Base-by-base conservation (phyloP, 1,140 invertebrate genomes). In the Musca domestica region DNA sequence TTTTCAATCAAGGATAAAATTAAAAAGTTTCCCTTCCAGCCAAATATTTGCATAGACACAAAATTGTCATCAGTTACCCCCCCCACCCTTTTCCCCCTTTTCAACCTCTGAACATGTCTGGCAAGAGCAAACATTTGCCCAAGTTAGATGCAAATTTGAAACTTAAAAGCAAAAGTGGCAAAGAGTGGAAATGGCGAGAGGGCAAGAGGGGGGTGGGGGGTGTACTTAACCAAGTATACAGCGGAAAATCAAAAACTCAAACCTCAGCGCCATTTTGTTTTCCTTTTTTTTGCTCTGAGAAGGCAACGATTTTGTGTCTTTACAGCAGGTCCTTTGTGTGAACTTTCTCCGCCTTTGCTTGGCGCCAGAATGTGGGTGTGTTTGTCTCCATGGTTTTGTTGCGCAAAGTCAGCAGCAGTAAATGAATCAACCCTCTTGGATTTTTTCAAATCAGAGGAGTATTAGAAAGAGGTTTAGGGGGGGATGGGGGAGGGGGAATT, bases 231-330 rank as follows among this genome's bases (percentile, higher is more conserved):
- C 54, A 58, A 23, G 27, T 30, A 9, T n/a, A 58, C 54, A 30
- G 54, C 3, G 54, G 30, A 41, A 61, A 61, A 61, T 61, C 56
- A 61, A 61, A 61, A 61, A 61, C 56, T 61, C 56, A 61, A 61
- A 61, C 56, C 56, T 61, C 56, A 61, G 56, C 56, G 56, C 56
- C 56, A 61, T 61, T 61, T 61, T 61, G 56, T 27, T 58, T 58
- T 17, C 27, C 27, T 30, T 30, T 30, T 30, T 30, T 30, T 30
- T 30, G 3, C 9, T 30, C 9, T 30, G 27, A 30, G 9, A 30
- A 30, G 27, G 27, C 27, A 27, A 30, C 14, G 30, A 58, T 14
- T 54, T 54, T 54, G 20, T 15, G 27, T 54, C n/a, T n/a, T n/a
- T n/a, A n/a, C n/a, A n/a, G n/a, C n/a, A n/a, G 25, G 30, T 61